Percentiles rank a stretch among this genome's conserved stretches.
Conservation (phyloP, 1,140 invertebrate genomes). For the Scaptomyza montana region DNA sequence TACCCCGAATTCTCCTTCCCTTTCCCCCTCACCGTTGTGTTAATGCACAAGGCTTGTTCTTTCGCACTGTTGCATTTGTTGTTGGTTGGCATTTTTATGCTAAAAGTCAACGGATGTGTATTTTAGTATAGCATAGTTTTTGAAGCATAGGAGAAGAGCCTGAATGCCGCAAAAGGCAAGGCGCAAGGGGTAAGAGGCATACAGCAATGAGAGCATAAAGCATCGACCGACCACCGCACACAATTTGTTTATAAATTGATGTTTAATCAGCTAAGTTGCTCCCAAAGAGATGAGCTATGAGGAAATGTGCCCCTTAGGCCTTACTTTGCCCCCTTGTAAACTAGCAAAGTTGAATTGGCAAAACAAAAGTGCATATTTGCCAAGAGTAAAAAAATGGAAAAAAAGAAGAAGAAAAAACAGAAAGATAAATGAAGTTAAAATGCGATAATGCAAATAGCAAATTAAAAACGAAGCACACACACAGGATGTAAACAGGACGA, state of each 20-base stretch:
- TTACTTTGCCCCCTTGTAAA: conserved; percentile 14
- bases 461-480: conserved; percentile 63
- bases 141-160: neutral
- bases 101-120: conserved; percentile 44
- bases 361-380: conserved; percentile 57
- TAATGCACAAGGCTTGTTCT: conserved; percentile 49
- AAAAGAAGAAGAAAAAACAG: conserved; percentile 28
- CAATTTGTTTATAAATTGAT: conserved; percentile 60
- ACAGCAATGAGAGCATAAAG: neutral
- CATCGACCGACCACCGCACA: conserved; percentile 10
- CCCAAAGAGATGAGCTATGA: neutral
- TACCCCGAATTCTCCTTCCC: neutral
- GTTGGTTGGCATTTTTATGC: conserved; percentile 53
- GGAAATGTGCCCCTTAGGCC: neutral
- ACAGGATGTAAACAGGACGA: neutral
- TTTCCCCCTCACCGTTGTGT: neutral
- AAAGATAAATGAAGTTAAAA: conserved; percentile 36
- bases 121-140: conserved; percentile 50
- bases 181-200: no score
- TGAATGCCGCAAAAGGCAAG: no score
- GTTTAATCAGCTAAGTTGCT: conserved; percentile 67
- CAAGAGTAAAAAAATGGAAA: conserved; percentile 22
- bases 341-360: conserved; percentile 71
- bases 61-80: neutral
- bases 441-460: conserved; percentile 74